Evolutionary conservation across 2,888 invertebrate genomes (phyloP).

Genomic region (Napeogenes sylphis): DNA sequence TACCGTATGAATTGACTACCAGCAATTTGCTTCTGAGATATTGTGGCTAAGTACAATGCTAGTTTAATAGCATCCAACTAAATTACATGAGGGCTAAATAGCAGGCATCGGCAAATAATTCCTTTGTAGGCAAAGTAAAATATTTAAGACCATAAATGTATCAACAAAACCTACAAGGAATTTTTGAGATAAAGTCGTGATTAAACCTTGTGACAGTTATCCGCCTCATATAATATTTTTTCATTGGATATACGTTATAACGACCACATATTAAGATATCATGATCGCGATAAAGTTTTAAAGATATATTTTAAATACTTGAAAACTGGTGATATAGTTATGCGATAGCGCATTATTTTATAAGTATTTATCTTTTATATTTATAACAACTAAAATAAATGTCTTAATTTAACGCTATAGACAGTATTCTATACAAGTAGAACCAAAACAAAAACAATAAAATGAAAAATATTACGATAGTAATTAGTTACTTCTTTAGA

Average conservation of each 20-base stretch:
- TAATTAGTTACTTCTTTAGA: too few species aligned
- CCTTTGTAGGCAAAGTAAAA: conserved; percentile 11
- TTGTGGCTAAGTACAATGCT: conserved; percentile 23
- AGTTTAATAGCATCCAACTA: conserved; percentile 22
- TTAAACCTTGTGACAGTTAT: conserved; percentile 47
- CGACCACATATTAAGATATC: conserved; percentile 45
- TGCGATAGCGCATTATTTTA: conserved; percentile 23
- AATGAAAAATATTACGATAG: too few species aligned
- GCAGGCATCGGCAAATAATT: conserved; percentile 19
- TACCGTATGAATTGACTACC: conserved; percentile 23
- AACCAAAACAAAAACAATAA: too few species aligned
- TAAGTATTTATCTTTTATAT: too few species aligned
- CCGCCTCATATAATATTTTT: conserved; percentile 40
- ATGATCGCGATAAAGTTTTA: conserved; percentile 47
- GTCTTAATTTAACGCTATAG: neutral
- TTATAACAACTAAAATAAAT: too few species aligned
- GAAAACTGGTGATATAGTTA: conserved; percentile 44
- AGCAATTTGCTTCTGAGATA: conserved; percentile 29
- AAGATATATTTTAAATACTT: conserved; percentile 50
- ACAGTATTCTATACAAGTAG: neutral
- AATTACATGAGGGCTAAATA: conserved; percentile 21
- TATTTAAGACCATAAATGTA: conserved; percentile 15
- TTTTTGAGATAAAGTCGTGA: conserved; percentile 43
- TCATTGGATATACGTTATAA: conserved; percentile 45
- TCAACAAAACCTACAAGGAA: conserved; percentile 13